A percentile compares a stretch with the other conserved stretches of the same genome.
Conservation (phyloP, 2,888 invertebrate genomes). For the Zonitis immaculata region DNA sequence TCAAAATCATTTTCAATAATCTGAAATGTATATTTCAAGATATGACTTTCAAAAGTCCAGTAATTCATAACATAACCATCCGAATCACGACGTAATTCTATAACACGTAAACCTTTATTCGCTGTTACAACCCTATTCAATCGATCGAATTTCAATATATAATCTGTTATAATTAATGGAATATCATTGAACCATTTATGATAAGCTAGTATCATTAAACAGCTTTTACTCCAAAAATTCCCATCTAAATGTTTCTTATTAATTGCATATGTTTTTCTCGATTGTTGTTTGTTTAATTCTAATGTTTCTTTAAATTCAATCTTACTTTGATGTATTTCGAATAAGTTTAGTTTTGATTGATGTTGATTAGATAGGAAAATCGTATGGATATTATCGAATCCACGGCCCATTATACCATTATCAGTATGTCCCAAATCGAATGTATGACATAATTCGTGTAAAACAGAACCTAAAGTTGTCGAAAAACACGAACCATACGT, state of each 20-base stretch:
- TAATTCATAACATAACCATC: slow-evolving; percentile 59
- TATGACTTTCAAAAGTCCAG: slow-evolving; percentile 59
- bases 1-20: slow-evolving; percentile 49
- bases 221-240: slow-evolving; percentile 60
- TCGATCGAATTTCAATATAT: slow-evolving; percentile 35
- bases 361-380: slow-evolving; percentile 55
- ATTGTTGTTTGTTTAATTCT: slow-evolving; percentile 27
- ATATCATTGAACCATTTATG: slow-evolving; percentile 55
- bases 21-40: slow-evolving; percentile 57
- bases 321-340: slow-evolving; percentile 22
- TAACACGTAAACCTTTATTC: slow-evolving; percentile 59
- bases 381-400: slow-evolving; percentile 77
- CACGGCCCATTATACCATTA: slow-evolving; percentile 89
- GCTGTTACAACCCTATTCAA: slow-evolving; percentile 53
- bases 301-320: slow-evolving; percentile 37
- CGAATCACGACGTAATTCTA: slow-evolving; percentile 60
- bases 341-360: slow-evolving; percentile 11
- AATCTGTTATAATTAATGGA: slow-evolving; percentile 5
- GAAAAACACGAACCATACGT: slow-evolving; percentile 85
- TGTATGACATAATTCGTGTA: slow-evolving; percentile 92
- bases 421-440: slow-evolving; percentile 90
- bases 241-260: slow-evolving; percentile 37
- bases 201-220: slow-evolving; percentile 61
- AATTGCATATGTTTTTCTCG: slow-evolving; percentile 28
- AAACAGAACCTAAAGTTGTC: slow-evolving; percentile 84